phyloP scores from a whole-genome alignment of 2,113 vertebrate species.

The Chrysochloris asiatica region DNA sequence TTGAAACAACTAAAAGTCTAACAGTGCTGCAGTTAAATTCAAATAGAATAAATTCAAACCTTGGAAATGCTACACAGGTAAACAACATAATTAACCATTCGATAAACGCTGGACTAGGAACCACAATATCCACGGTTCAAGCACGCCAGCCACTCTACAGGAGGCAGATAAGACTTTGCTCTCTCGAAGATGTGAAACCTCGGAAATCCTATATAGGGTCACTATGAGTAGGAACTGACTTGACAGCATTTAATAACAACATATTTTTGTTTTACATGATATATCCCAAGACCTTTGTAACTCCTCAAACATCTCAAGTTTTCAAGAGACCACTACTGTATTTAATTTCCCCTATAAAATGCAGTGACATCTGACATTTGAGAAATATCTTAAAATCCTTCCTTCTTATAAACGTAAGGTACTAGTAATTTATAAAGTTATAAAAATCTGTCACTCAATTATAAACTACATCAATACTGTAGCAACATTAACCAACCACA shows the following conservation, averaged over 20 bases:
- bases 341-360: constrained; percentile 34
- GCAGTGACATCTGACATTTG: not conserved
- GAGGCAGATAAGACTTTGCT: too few species aligned
- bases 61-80: too few species aligned
- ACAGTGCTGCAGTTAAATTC: not conserved
- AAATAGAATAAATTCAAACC: too few species aligned
- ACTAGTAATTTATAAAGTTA: constrained; percentile 23
- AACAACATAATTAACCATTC: too few species aligned
- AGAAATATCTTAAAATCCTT: constrained; percentile 38
- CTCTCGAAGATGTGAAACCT: too few species aligned
- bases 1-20: not conserved
- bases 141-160: too few species aligned
- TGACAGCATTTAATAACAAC: not conserved
- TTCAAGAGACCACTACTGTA: not conserved
- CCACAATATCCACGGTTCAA: too few species aligned
- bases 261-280: not conserved
- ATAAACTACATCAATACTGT: constrained; percentile 42
- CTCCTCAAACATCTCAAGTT: not conserved
- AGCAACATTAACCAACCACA: constrained; percentile 63
- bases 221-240: not conserved
- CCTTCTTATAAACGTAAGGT: constrained; percentile 10
- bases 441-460: constrained; percentile 50
- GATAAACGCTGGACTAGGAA: too few species aligned
- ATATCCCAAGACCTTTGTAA: not conserved
- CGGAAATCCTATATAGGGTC: too few species aligned